Conservation (phyloP, 2,888 invertebrate genomes). For the Tyria jacobaeae region DNA sequence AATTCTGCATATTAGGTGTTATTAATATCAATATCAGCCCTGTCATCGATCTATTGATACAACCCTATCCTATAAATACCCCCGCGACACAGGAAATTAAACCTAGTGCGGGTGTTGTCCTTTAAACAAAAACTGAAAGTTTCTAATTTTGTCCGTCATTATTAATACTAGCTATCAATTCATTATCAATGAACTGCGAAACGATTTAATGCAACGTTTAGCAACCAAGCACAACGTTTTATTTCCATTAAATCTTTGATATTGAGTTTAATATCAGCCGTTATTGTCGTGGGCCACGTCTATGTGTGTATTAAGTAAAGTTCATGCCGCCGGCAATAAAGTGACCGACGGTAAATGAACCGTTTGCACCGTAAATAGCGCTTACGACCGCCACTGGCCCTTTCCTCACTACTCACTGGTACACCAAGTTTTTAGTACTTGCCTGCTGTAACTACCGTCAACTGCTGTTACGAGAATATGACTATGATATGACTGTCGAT, state of each 20-base stretch:
- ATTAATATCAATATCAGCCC: not conserved
- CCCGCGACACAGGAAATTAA: too few species aligned
- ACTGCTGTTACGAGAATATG: constrained; percentile 20
- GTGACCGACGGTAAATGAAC: constrained; percentile 74
- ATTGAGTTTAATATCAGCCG: constrained; percentile 34
- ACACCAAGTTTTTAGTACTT: constrained; percentile 47
- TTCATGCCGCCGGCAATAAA: constrained; percentile 66
- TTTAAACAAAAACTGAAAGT: not conserved
- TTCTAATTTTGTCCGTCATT: not conserved
- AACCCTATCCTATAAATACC: too few species aligned
- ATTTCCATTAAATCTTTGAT: constrained; percentile 24
- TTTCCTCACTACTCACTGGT: constrained; percentile 54
- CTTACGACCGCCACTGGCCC: constrained; percentile 67
- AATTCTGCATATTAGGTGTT: not conserved
- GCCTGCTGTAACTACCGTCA: constrained; percentile 29
- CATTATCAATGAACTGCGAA: constrained; percentile 5
- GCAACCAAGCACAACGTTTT: constrained; percentile 11
- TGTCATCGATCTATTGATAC: not conserved
- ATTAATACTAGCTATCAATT: constrained; percentile 15
- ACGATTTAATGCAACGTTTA: constrained; percentile 14
- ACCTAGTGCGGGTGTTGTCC: too few species aligned
- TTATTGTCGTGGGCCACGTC: constrained; percentile 29
- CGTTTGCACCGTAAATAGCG: constrained; percentile 73
- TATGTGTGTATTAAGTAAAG: constrained; percentile 65
- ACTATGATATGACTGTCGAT: not conserved